phyloP scores from a whole-genome alignment of 2,113 vertebrate genomes.

The Budorcas taxicolor region DNA sequence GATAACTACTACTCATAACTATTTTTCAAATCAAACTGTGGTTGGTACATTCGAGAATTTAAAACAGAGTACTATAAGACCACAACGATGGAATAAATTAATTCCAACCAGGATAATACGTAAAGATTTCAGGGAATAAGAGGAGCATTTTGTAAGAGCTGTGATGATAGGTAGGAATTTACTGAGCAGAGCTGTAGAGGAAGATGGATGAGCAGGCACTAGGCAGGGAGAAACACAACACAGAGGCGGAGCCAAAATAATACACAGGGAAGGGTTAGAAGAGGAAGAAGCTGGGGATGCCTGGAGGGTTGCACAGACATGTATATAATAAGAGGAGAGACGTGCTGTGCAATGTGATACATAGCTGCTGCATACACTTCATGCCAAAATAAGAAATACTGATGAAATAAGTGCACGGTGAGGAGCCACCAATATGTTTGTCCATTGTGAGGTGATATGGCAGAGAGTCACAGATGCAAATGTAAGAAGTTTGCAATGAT shows the following conservation, averaged over 20 bases:
- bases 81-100: not conserved
- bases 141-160: not conserved
- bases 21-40: not conserved
- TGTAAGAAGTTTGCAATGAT: not conserved
- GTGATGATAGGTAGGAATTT: not conserved
- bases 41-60: not conserved
- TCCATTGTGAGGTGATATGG: not conserved
- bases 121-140: not conserved
- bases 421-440: not conserved
- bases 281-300: not conserved
- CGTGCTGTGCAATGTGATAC: not conserved
- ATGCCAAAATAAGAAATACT: not conserved
- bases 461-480: not conserved
- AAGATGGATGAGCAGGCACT: not conserved
- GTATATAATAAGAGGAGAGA: no score
- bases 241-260: not conserved
- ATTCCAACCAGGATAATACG: not conserved
- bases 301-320: fast-evolving
- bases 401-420: not conserved
- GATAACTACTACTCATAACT: not conserved
- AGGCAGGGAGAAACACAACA: not conserved
- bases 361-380: fast-evolving
- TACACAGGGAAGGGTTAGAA: not conserved
- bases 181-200: not conserved
- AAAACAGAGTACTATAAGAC: not conserved